A percentile compares a stretch with the other conserved stretches of the same genome.
phyloP scores from a whole-genome alignment of 2,888 invertebrate genomes.

The Callinectes sapidus region DNA sequence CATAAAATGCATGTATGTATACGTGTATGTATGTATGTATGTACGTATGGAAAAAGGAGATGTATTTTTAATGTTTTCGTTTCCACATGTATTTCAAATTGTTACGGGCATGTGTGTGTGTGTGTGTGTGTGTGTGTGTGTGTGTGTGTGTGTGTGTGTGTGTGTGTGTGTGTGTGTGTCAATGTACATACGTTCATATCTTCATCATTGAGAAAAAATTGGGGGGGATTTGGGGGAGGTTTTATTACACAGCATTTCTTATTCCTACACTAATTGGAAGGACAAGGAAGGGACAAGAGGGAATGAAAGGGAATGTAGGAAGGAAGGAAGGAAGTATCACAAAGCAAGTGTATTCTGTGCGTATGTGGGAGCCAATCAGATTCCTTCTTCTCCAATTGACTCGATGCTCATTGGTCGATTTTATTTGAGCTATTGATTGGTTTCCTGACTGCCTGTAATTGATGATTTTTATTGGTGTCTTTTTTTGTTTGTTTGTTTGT shows the following conservation, averaged over 20 bases:
- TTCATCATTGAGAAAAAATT: not conserved
- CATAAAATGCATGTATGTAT: not conserved
- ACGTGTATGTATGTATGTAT: not conserved
- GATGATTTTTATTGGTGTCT: not conserved
- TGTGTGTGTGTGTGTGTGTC: slow-evolving; percentile 4
- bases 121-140: not conserved
- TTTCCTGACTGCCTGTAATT: not conserved
- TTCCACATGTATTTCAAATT: too few species aligned
- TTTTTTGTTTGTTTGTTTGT: not conserved
- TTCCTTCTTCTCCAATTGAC: not conserved
- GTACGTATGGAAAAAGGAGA: not conserved
- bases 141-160: slow-evolving; percentile 7
- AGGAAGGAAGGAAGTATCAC: not conserved
- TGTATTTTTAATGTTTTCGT: not conserved
- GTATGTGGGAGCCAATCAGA: not conserved
- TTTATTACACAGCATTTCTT: not conserved
- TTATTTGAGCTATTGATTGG: not conserved
- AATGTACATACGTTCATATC: not conserved
- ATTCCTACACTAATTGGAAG: not conserved
- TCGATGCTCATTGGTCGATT: slow-evolving; percentile 6
- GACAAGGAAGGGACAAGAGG: not conserved
- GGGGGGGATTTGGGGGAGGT: not conserved
- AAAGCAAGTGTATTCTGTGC: not conserved
- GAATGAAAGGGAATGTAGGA: not conserved
- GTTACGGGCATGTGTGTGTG: too few species aligned